Evolutionary conservation across 23 tunicate genomes (phyloP).

Genomic region (Aplidium turbinatum): DNA sequence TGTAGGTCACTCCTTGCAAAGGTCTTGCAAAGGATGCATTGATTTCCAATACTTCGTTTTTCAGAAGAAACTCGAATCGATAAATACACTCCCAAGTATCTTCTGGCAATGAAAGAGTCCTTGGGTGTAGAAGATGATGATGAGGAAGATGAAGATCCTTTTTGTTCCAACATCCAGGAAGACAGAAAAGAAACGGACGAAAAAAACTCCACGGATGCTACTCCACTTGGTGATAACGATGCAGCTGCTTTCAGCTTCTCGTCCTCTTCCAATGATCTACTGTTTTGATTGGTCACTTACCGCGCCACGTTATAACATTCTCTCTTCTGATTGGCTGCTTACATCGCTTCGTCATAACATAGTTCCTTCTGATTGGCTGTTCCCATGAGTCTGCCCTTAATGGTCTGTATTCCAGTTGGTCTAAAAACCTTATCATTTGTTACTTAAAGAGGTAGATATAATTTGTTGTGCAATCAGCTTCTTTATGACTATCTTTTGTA

Average conservation of each 20-base stretch:
- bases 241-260: slow-evolving; percentile 23
- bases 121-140: slow-evolving; percentile 19
- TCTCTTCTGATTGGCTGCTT: too few relatives aligned
- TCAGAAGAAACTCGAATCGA: slow-evolving; percentile 61
- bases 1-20: too few relatives aligned
- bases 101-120: slow-evolving; percentile 61
- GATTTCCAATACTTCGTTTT: not conserved
- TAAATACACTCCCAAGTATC: slow-evolving; percentile 80
- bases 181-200: not conserved
- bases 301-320: too few relatives aligned
- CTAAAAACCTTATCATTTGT: too few relatives aligned
- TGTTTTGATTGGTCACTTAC: slow-evolving; percentile 21
- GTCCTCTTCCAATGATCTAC: slow-evolving; percentile 24
- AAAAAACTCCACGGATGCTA: slow-evolving; percentile 3
- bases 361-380: too few relatives aligned
- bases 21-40: too few relatives aligned
- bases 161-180: not conserved
- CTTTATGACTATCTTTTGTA: too few relatives aligned
- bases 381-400: too few relatives aligned
- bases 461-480: too few relatives aligned
- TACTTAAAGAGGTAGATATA: too few relatives aligned
- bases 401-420: too few relatives aligned
- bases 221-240: slow-evolving; percentile 10
- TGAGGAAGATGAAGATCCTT: not conserved
- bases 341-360: too few relatives aligned